A percentile compares a stretch with the other conserved stretches of the same genome.
Evolutionary conservation across 1,140 invertebrate species (phyloP).

Genomic region (Physella acuta): DNA sequence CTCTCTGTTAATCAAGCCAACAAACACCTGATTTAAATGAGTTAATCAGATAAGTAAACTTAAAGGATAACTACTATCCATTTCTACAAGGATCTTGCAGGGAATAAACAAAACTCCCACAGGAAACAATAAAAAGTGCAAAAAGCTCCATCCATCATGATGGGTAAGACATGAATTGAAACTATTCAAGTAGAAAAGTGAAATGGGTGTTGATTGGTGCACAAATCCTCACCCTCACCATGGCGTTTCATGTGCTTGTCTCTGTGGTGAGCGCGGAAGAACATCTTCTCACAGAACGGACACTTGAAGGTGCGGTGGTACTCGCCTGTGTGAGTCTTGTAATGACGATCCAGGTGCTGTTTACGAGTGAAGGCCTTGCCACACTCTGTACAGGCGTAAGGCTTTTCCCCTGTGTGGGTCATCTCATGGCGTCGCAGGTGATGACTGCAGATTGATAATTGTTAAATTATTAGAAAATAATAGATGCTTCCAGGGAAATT

Average conservation of each 20-base stretch:
- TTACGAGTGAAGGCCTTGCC: constrained; percentile 64
- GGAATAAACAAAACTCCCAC: too few species aligned
- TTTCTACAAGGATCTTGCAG: too few species aligned
- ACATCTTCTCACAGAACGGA: constrained; percentile 59
- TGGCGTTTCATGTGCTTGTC: constrained; percentile 35
- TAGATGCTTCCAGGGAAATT: neutral
- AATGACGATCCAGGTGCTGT: constrained; percentile 62
- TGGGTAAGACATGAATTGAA: neutral
- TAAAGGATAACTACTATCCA: too few species aligned
- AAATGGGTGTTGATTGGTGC: neutral
- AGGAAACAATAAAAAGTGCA: too few species aligned
- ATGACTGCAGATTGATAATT: constrained; percentile 16
- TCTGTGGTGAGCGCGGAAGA: constrained; percentile 33
- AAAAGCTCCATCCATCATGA: neutral
- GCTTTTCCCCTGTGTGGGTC: constrained; percentile 34
- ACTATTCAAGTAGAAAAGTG: neutral
- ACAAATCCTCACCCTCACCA: constrained; percentile 20
- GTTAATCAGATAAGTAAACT: too few species aligned
- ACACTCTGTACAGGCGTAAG: constrained; percentile 61
- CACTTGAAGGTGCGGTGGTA: constrained; percentile 61
- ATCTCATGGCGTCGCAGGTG: constrained; percentile 32
- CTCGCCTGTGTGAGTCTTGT: constrained; percentile 59
- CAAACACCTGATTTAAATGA: too few species aligned
- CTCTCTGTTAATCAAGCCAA: too few species aligned
- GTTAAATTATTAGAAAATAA: neutral